Base-by-base conservation (phyloP, 2,797 vertebrate species). In the Tinamus major region DNA sequence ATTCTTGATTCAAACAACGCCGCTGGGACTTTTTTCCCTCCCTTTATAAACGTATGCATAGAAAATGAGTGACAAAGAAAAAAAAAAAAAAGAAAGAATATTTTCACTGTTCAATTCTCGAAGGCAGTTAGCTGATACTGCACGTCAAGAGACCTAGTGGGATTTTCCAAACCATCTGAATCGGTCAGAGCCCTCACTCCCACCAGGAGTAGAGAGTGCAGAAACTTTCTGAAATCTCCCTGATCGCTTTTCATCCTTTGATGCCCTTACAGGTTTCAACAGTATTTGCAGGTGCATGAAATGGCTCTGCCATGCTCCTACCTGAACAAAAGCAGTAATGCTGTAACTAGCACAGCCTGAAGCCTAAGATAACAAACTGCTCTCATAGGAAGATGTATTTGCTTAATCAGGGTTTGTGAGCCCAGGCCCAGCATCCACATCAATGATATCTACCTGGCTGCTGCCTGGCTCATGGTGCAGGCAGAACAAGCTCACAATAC, bases 51-150 rank as follows among this genome's bases (percentile, higher is more conserved):
- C 5, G 29, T 51, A 46, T 3, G 11, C 29, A 74, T 10, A 74
- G 58, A 56, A 58, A 39, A 35, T 10, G 75, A 11, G 13, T 33
- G 37, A 92, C 3, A 3, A 5, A 10, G 26, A 0, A 0, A 3
- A 81, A 92, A 42, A 74, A 74, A 44, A 42, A 7, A 42, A 15
- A 42, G 14, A 42, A 16, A 82, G 62, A 63, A n/a, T 17, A 55
- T 64, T 6, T 48, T 18, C 33, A 56, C 48, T 63, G 26, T 15
- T n/a, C 39, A 53, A 72, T 64, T 70, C 62, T 63, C 63, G 65
- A 85, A 55, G 53, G 61, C 10, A 92, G 41, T 2, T 44, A 18
- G 44, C 42, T 56, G 26, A 65, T 35, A 56, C 10, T 9, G 62
- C 6, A 56, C 23, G 3, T 35, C 49, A n/a, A 79, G 10, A 61